Percentiles rank a stretch among this genome's conserved stretches.
These are phyloP conservation scores for Sebastes iracundus DNA, from an alignment of 2,797 vertebrate species.

Conservation along the genomic window DNA sequence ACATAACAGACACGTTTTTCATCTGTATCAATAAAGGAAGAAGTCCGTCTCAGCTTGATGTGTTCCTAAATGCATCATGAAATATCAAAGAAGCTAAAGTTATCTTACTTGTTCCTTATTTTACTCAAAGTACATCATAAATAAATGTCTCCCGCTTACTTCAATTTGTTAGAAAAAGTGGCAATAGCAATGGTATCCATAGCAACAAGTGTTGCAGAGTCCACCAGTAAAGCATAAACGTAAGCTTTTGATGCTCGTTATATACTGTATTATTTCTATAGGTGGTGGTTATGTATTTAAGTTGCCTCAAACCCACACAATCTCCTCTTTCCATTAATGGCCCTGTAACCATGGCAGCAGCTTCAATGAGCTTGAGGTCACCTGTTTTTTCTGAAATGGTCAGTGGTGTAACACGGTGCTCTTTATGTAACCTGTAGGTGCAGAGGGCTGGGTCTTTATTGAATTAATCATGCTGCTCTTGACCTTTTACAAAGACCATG, in stretches of 20 bases:
- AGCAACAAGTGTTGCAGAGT: slow-evolving; percentile 11
- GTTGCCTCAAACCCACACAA: background rate
- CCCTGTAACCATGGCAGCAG: slow-evolving; percentile 15
- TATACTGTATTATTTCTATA: background rate
- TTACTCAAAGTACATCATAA: background rate
- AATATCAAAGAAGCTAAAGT: background rate
- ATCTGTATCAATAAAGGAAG: background rate
- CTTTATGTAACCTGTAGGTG: slow-evolving; percentile 46
- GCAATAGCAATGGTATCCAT: slow-evolving; percentile 20
- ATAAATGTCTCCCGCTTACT: background rate
- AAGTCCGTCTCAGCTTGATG: background rate
- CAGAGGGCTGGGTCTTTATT: slow-evolving; percentile 42
- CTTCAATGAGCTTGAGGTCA: background rate
- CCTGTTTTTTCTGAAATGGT: slow-evolving; percentile 9
- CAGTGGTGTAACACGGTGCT: slow-evolving; percentile 1
- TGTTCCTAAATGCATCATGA: background rate
- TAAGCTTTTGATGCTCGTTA: background rate
- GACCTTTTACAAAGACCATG: slow-evolving; percentile 76
- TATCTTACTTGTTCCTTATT: background rate
- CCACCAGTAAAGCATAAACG: background rate
- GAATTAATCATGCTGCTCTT: slow-evolving; percentile 73
- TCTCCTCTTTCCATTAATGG: background rate
- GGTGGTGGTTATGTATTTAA: background rate
- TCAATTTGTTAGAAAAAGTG: background rate
- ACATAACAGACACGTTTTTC: background rate